Percentiles rank a stretch among this genome's conserved stretches.
phyloP scores from a whole-genome alignment of 2,888 invertebrate genomes.

The Conops quadrifasciatus region DNA sequence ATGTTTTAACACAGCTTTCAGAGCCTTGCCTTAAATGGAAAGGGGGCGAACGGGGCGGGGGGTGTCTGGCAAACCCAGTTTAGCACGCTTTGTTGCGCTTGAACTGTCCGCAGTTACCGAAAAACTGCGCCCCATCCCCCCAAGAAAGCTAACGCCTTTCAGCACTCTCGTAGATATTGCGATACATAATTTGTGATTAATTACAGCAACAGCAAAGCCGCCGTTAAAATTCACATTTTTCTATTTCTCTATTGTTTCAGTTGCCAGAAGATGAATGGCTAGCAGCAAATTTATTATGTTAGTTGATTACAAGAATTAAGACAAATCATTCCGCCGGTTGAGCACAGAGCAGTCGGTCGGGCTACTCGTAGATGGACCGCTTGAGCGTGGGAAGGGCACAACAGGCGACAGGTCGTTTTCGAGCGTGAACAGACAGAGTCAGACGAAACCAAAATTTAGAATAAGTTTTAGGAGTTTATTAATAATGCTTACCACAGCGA shows the following conservation, averaged over 20 bases:
- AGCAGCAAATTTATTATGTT: slow-evolving; percentile 86
- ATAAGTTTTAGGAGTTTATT: neutral
- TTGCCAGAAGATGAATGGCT: slow-evolving; percentile 90
- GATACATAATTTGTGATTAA: slow-evolving; percentile 11
- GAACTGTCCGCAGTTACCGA: too few relatives aligned
- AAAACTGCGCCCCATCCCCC: too few relatives aligned
- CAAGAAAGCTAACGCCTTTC: too few relatives aligned
- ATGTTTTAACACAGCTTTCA: too few relatives aligned
- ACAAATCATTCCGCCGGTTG: slow-evolving; percentile 19
- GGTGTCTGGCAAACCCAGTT: too few relatives aligned
- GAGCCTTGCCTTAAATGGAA: too few relatives aligned
- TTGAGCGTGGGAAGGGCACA: too few relatives aligned
- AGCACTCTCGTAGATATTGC: too few relatives aligned
- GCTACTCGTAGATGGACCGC: slow-evolving; percentile 8
- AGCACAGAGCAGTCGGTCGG: slow-evolving; percentile 31
- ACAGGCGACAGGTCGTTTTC: neutral
- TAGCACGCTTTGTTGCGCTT: too few relatives aligned
- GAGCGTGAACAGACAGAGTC: slow-evolving; percentile 37
- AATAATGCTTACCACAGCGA: too few relatives aligned
- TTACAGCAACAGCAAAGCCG: slow-evolving; percentile 29
- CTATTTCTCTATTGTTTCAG: slow-evolving; percentile 68
- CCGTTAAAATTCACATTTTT: slow-evolving; percentile 37
- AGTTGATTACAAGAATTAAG: slow-evolving; percentile 57
- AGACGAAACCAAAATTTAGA: slow-evolving; percentile 37
- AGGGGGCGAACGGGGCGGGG: too few relatives aligned